phyloP scores from a whole-genome alignment of 2,888 invertebrate species.

The Phania funesta region DNA sequence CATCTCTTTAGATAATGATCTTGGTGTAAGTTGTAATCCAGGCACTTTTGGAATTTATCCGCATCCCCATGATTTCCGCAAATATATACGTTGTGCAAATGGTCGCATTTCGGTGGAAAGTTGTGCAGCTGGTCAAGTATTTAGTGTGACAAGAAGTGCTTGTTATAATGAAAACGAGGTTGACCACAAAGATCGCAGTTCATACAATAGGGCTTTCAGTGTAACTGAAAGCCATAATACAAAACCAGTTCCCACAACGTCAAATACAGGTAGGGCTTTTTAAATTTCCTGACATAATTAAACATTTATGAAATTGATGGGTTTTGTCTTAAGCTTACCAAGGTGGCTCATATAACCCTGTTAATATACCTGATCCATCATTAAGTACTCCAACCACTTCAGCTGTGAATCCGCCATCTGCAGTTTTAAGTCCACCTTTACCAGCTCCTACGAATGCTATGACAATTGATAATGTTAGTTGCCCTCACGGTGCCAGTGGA shows the following conservation, averaged over 20 bases:
- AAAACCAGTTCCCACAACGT: not conserved
- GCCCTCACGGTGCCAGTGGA: conserved; percentile 81
- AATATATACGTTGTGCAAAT: conserved; percentile 83
- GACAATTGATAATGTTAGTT: conserved; percentile 72
- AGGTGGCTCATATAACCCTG: not conserved
- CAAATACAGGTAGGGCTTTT: conserved; percentile 26
- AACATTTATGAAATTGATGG: not conserved
- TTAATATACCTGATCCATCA: not conserved
- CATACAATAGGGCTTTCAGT: conserved; percentile 29
- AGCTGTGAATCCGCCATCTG: not conserved
- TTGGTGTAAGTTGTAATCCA: conserved; percentile 78
- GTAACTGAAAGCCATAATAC: conserved; percentile 10
- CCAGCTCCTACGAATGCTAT: not conserved
- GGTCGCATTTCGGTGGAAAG: conserved; percentile 81
- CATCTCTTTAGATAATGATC: not conserved
- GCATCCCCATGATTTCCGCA: conserved; percentile 83
- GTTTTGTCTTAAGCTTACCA: not conserved
- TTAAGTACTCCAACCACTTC: not conserved
- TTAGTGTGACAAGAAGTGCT: conserved; percentile 81
- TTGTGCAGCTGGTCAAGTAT: conserved; percentile 83
- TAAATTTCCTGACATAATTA: not conserved
- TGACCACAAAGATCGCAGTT: conserved; percentile 67
- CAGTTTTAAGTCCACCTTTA: conserved; percentile 21
- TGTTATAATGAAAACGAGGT: conserved; percentile 84
- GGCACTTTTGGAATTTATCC: conserved; percentile 81